Conservation (phyloP, 1,140 invertebrate genomes). For the Drosophila eugracilis region DNA sequence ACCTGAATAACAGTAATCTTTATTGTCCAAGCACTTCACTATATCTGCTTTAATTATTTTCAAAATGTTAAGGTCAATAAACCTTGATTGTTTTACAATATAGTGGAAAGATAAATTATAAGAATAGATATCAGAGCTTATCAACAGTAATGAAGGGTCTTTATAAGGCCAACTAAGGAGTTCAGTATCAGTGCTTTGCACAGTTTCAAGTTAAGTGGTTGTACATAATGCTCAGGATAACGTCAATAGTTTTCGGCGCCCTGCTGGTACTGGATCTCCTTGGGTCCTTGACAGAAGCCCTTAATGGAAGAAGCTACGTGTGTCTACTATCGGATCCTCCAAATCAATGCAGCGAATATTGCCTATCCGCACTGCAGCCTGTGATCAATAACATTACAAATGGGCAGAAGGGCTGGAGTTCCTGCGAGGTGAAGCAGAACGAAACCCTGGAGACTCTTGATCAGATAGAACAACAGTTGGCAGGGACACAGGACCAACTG, state of each 20-base stretch:
- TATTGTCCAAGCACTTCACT: no score
- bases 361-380: background rate
- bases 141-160: background rate
- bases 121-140: slow-evolving; percentile 3
- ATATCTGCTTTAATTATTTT: no score
- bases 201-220: background rate
- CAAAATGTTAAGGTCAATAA: no score
- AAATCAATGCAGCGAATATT: background rate
- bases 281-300: background rate
- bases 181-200: background rate
- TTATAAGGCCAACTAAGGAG: background rate
- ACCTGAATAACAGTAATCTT: no score
- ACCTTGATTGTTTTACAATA: no score
- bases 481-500: background rate
- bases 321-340: background rate
- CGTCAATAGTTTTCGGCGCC: background rate
- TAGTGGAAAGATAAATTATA: no score
- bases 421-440: background rate
- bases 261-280: background rate
- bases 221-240: background rate
- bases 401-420: background rate
- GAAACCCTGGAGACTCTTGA: background rate
- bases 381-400: background rate
- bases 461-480: background rate
- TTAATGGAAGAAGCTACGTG: slow-evolving; percentile 3